Evolutionary conservation across 2,888 invertebrate species (phyloP), one percentile per base, ranked within the genome.

Genomic region (Eupithecia subfuscata): DNA sequence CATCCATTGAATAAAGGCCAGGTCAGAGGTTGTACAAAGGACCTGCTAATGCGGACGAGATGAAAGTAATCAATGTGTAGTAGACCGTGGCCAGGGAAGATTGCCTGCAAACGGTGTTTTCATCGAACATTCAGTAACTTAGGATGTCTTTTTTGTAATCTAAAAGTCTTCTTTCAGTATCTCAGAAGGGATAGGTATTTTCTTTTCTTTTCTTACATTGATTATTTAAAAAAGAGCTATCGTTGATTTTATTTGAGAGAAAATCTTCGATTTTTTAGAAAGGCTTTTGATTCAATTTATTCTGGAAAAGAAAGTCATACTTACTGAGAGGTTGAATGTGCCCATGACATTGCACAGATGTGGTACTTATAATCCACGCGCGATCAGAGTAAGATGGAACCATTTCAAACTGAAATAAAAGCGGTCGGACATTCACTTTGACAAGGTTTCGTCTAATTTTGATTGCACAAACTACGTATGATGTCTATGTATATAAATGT

Each of bases 1-100:
- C 65, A 45, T 69, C 64, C 63, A 78, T 75, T 77, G 70, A 71
- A 73, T 71, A 76, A 76, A 69, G 76, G 52, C 65, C 43, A 52
- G 68, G 40, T 11, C 73, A 71, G 69, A 69, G 34, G n/a, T 80
- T 25, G 60, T 71, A 82, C 82, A 86, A 84, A 83, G 81, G 80
- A 78, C 75, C 80, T 80, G 77, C 84, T 83, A 85, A 85, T 84
- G 81, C 80, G 77, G 75, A 79, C 75, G 78, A 80, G 83, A 86
- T 86, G 83, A 85, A 87, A 84, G 85, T 81, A 87, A 90, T 88
- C 85, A 83, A 81, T 84, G 86, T 83, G 81, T 80, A 85, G 71
- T 72, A 79, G 79, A 82, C 82, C 86, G 80, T 84, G 73, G 43
- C 60, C 72, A 67, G 76, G 75, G 73, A 68, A 83, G 79, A 81